Percentiles rank a stretch among this genome's conserved stretches.
Conservation (phyloP, 2,113 vertebrate species). For the Genyomyrus donnyi region DNA sequence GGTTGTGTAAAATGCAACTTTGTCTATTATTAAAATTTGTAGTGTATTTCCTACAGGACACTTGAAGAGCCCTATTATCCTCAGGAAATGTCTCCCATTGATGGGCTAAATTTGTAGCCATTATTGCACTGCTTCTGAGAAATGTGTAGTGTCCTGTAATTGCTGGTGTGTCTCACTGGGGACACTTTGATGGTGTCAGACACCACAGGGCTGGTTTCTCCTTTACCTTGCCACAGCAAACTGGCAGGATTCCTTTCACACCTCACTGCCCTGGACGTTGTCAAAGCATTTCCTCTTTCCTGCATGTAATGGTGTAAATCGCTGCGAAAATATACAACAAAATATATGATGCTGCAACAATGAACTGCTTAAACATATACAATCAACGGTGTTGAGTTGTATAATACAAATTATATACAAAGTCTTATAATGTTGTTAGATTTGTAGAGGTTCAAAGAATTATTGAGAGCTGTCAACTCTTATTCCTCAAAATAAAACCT, state of each 20-base stretch:
- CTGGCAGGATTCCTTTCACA: constrained; percentile 39
- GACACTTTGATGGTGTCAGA: constrained; percentile 51
- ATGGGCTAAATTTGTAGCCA: neutral
- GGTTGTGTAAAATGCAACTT: neutral
- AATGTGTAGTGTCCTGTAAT: constrained; percentile 55
- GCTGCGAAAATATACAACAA: neutral
- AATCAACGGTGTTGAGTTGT: neutral
- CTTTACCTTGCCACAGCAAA: constrained; percentile 53
- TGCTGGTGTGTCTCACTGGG: constrained; percentile 43
- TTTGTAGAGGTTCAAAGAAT: neutral
- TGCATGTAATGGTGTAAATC: neutral
- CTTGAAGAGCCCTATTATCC: neutral
- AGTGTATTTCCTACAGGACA: neutral
- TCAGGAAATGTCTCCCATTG: neutral
- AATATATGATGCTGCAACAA: neutral
- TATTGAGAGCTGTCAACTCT: neutral
- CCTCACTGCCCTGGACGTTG: constrained; percentile 40
- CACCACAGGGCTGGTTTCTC: constrained; percentile 55
- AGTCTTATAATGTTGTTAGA: neutral
- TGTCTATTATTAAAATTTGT: neutral
- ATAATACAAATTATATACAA: neutral
- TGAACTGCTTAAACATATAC: neutral
- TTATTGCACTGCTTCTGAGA: neutral
- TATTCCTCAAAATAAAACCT: neutral
- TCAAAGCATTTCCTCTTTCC: constrained; percentile 25